A percentile compares a stretch with the other conserved stretches of the same genome.
These are phyloP conservation scores for Callimico goeldii DNA, from an alignment of 2,797 vertebrate species.

Conservation along the genomic window DNA sequence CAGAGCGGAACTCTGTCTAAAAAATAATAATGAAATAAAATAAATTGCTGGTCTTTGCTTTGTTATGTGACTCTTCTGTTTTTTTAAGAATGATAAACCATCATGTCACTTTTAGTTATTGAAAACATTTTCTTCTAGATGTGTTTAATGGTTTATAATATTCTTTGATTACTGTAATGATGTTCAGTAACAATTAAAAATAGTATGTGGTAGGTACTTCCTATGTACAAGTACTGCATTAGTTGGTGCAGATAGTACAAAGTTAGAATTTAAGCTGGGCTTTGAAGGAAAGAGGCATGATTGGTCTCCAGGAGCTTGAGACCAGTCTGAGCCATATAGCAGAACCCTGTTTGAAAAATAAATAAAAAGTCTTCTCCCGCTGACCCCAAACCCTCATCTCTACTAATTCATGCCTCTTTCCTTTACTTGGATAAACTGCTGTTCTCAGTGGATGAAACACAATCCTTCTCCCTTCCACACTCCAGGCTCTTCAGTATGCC, in stretches of 20 bases:
- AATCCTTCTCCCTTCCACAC: background rate
- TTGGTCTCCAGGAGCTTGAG: background rate
- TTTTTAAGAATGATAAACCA: background rate
- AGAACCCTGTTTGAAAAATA: background rate
- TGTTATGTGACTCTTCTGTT: background rate
- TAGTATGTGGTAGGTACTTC: background rate
- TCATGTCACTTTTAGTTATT: background rate
- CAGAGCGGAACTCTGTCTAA: no score
- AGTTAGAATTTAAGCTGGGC: background rate
- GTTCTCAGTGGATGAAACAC: background rate
- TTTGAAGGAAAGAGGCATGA: background rate
- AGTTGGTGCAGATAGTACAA: background rate
- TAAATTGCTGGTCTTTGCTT: constrained; percentile 4
- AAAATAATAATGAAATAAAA: background rate
- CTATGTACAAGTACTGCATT: background rate
- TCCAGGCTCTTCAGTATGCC: background rate
- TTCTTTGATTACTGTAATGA: background rate
- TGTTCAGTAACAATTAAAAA: background rate
- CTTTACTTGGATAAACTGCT: background rate
- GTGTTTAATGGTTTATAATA: background rate
- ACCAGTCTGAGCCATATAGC: background rate
- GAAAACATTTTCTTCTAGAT: constrained; percentile 5
- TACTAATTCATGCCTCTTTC: background rate
- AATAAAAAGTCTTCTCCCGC: background rate
- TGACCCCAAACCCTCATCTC: background rate